phyloP scores from a whole-genome alignment of 1,140 invertebrate species.

The Cyclina sinensis region DNA sequence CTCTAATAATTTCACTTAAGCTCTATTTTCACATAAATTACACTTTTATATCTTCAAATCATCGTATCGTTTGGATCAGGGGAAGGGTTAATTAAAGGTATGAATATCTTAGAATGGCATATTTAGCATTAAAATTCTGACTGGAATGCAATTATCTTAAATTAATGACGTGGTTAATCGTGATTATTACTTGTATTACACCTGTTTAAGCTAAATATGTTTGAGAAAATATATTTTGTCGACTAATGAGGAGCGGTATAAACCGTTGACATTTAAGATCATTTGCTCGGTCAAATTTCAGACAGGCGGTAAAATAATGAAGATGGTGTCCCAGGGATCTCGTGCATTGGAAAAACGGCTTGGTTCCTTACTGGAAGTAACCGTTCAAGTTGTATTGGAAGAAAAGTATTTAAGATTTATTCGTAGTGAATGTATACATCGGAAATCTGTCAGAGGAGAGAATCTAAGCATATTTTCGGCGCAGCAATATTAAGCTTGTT shows the following conservation, averaged over 20 bases:
- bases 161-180: constrained; percentile 5
- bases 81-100: constrained; percentile 21
- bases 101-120: constrained; percentile 16
- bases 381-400: too few relatives aligned
- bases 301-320: too few relatives aligned
- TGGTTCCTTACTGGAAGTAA: too few relatives aligned
- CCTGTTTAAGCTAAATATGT: neutral
- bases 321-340: too few relatives aligned
- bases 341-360: too few relatives aligned
- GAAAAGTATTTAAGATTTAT: too few relatives aligned
- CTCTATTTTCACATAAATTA: constrained; percentile 14
- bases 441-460: too few relatives aligned
- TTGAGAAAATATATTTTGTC: neutral
- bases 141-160: constrained; percentile 11
- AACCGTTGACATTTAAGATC: neutral
- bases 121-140: constrained; percentile 22
- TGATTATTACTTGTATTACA: constrained; percentile 32
- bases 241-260: neutral
- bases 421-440: too few relatives aligned
- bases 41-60: neutral
- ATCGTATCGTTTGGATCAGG: neutral
- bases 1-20: neutral
- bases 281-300: neutral
- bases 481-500: too few relatives aligned
- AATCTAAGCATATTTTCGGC: too few relatives aligned